phyloP scores from a whole-genome alignment of 1,140 invertebrate species.

The Tetragonula clypearis region DNA sequence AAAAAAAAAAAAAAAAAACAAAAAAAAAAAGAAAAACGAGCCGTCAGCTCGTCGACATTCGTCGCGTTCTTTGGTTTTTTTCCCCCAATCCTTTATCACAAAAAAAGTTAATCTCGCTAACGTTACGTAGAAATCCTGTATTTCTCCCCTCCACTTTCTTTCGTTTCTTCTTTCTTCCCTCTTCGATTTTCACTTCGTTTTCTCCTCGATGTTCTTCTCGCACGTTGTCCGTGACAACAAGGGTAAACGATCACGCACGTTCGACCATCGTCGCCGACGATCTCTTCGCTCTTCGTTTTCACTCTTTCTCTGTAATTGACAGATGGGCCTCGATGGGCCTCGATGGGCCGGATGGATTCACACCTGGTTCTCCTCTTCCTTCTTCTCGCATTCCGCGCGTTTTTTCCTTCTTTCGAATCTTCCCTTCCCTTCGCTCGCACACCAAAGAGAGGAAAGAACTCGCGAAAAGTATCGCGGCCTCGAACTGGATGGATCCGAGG shows the following conservation, averaged over 20 bases:
- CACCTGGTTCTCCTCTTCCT: slow-evolving; percentile 14
- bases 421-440: not conserved
- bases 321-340: slow-evolving; percentile 65
- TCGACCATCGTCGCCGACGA: slow-evolving; percentile 1
- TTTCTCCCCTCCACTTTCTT: not conserved
- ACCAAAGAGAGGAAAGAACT: not conserved
- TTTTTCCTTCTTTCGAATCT: not conserved
- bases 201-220: not conserved
- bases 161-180: not conserved
- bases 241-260: slow-evolving; percentile 9
- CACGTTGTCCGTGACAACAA: not conserved
- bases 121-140: slow-evolving; percentile 51
- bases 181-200: not conserved
- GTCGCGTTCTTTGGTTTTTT: slow-evolving; percentile 72
- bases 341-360: slow-evolving; percentile 39
- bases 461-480: slow-evolving; percentile 2
- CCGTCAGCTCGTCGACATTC: slow-evolving; percentile 46
- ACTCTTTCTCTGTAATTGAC: slow-evolving; percentile 70
- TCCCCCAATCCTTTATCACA: slow-evolving; percentile 76
- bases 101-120: slow-evolving; percentile 77
- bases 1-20: too few species aligned
- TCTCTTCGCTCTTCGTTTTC: slow-evolving; percentile 29
- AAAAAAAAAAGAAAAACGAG: slow-evolving; percentile 42
- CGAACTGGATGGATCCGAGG: not conserved
- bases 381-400: not conserved